phyloP scores from a whole-genome alignment of 2,888 invertebrate species.

The Sphaerophoria rueppellii region DNA sequence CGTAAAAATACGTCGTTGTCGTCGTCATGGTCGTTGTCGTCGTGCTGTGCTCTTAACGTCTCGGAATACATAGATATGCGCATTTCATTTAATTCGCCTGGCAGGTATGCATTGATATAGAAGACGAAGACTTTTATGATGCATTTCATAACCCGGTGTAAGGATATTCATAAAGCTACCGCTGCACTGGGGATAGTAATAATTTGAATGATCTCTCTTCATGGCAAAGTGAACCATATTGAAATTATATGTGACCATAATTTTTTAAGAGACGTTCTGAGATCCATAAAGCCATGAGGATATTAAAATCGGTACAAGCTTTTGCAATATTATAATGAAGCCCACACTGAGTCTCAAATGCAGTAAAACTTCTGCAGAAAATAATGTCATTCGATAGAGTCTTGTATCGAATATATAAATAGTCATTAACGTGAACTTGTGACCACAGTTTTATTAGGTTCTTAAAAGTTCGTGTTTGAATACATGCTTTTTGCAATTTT shows the following conservation, averaged over 20 bases:
- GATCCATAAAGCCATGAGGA: slow-evolving; percentile 24
- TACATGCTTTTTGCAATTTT: no score
- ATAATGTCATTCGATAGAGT: neutral
- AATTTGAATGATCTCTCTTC: slow-evolving; percentile 52
- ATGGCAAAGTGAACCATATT: slow-evolving; percentile 18
- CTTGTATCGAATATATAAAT: no score
- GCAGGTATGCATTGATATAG: slow-evolving; percentile 28
- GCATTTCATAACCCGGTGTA: slow-evolving; percentile 40
- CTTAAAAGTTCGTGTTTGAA: no score
- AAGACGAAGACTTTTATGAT: slow-evolving; percentile 50
- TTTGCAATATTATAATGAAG: slow-evolving; percentile 35
- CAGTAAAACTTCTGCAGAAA: slow-evolving; percentile 23
- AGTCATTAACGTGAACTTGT: no score
- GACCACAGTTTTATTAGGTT: no score
- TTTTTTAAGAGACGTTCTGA: slow-evolving; percentile 29
- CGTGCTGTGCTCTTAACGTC: neutral
- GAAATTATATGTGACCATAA: slow-evolving; percentile 45
- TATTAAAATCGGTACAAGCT: slow-evolving; percentile 26
- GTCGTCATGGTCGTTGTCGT: neutral
- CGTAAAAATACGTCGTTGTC: slow-evolving; percentile 51
- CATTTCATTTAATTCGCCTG: slow-evolving; percentile 61
- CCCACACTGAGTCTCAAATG: neutral
- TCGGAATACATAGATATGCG: slow-evolving; percentile 7
- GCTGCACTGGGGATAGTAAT: slow-evolving; percentile 47
- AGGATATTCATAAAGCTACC: slow-evolving; percentile 35